Percentiles rank a stretch among this genome's conserved stretches.
Evolutionary conservation across 1,140 invertebrate genomes (phyloP).

Genomic region (Drosophila punjabiensis): DNA sequence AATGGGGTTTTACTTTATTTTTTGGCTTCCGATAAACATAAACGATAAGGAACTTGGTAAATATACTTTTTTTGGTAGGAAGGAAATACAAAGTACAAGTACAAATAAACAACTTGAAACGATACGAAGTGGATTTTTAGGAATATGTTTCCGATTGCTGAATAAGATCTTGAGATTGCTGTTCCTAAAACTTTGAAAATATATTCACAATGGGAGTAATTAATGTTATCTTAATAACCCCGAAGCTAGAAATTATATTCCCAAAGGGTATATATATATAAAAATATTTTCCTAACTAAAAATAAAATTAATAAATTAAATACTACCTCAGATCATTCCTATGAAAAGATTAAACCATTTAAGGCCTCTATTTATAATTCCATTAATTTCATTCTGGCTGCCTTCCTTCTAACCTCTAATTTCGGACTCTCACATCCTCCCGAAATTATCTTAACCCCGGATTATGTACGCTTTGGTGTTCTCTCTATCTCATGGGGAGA

Average conservation of each 20-base stretch:
- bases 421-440: slow-evolving; percentile 18
- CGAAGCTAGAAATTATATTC: not conserved
- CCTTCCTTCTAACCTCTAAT: slow-evolving; percentile 10
- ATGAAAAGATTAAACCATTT: slow-evolving; percentile 11
- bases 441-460: slow-evolving; percentile 32
- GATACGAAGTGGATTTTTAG: not conserved
- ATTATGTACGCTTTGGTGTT: slow-evolving; percentile 44
- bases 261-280: not conserved
- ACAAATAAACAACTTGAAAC: slow-evolving; percentile 2
- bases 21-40: slow-evolving; percentile 34
- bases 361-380: slow-evolving; percentile 7
- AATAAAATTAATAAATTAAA: not conserved
- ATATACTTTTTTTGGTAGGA: not conserved
- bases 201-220: not conserved
- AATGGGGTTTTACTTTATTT: slow-evolving; percentile 6
- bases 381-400: slow-evolving; percentile 13
- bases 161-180: not conserved
- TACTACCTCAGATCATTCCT: not conserved
- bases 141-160: no score
- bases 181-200: no score
- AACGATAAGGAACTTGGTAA: slow-evolving; percentile 11
- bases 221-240: not conserved
- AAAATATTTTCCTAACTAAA: not conserved
- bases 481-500: slow-evolving; percentile 22
- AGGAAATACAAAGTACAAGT: slow-evolving; percentile 4